Percentiles rank a stretch among this genome's conserved stretches.
Conservation (phyloP, 2,113 vertebrate species). For the Microcebus ravelobensis region DNA sequence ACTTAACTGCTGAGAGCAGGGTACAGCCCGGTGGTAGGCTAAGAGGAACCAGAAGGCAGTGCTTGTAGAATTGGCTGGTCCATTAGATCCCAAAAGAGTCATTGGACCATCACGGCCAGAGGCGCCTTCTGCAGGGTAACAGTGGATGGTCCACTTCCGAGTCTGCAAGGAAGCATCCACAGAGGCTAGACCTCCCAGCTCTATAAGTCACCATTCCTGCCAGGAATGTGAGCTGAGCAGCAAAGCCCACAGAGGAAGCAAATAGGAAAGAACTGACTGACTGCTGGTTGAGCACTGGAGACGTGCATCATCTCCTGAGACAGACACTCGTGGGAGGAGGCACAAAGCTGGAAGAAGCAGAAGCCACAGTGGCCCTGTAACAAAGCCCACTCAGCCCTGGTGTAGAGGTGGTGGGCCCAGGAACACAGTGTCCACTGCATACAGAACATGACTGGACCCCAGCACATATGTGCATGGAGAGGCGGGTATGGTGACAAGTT, state of each 20-base stretch:
- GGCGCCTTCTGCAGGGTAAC: neutral
- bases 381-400: neutral
- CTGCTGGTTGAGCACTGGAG: neutral
- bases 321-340: neutral
- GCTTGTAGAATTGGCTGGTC: neutral
- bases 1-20: neutral
- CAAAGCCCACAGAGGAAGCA: neutral
- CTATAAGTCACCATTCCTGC: neutral
- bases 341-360: neutral
- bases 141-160: neutral
- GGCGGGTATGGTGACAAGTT: neutral
- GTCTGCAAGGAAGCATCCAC: neutral
- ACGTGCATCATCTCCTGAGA: neutral
- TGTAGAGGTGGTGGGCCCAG: neutral
- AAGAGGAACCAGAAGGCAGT: neutral
- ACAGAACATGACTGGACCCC: neutral
- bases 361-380: neutral
- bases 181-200: neutral
- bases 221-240: neutral
- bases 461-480: neutral
- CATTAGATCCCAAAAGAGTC: neutral
- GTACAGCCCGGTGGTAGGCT: accelerated
- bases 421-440: neutral
- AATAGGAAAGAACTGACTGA: neutral
- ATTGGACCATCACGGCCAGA: neutral